phyloP scores from a whole-genome alignment of 2,888 invertebrate genomes.

The Papilio protenor region DNA sequence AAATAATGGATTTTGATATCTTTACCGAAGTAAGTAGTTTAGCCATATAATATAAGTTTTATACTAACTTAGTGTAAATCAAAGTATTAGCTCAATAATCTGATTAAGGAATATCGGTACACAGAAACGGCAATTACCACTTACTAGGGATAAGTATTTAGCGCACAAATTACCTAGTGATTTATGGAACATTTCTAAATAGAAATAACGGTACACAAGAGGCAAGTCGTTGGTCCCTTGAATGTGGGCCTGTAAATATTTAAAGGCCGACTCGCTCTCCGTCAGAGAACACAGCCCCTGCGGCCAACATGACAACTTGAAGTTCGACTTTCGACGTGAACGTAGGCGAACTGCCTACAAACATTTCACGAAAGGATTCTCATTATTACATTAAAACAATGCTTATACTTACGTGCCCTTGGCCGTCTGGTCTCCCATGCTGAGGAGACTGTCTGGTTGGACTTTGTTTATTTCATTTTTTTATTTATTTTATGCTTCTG shows the following conservation, averaged over 20 bases:
- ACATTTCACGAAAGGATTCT: slow-evolving; percentile 10
- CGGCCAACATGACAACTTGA: slow-evolving; percentile 28
- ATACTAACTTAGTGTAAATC: neutral
- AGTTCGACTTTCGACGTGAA: slow-evolving; percentile 25
- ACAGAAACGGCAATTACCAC: neutral
- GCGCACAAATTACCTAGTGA: neutral
- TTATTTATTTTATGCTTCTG: neutral
- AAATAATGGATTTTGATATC: neutral
- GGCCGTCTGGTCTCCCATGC: neutral
- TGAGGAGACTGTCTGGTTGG: neutral
- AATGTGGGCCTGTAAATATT: slow-evolving; percentile 26
- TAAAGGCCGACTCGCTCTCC: slow-evolving; percentile 22
- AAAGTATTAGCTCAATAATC: neutral
- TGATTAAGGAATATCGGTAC: neutral
- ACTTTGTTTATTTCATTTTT: neutral
- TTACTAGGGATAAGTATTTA: neutral
- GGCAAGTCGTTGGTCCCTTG: slow-evolving; percentile 4
- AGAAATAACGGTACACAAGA: slow-evolving; percentile 23
- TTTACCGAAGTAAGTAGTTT: no score
- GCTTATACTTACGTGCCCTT: neutral
- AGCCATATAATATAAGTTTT: no score
- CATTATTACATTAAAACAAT: slow-evolving; percentile 2
- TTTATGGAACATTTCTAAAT: slow-evolving; percentile 5
- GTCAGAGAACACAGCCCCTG: slow-evolving; percentile 22
- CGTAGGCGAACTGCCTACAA: neutral